Evolutionary conservation across 2,113 vertebrate species (phyloP).

Genomic region (Nycticryphes semicollaris): DNA sequence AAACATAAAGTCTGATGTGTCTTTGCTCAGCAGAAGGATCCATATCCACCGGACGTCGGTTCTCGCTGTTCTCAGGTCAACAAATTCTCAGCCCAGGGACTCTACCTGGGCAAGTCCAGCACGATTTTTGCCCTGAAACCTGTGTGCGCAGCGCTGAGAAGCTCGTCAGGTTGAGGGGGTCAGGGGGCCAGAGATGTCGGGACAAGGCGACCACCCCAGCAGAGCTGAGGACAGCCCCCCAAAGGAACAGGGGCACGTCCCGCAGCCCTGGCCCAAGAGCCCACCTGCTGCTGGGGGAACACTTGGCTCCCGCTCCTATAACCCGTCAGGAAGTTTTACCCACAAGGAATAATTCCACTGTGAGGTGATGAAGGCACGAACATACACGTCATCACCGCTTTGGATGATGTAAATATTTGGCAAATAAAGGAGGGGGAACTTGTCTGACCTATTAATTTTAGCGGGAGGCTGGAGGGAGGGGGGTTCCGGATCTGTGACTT

Average conservation of each 20-base stretch:
- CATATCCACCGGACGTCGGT: rapidly evolving
- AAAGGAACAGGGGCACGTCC: not conserved
- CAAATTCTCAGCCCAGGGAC: not conserved
- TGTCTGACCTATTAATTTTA: not conserved
- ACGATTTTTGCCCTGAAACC: not conserved
- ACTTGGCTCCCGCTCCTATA: not conserved
- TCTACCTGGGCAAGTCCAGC: not conserved
- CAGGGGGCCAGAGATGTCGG: not conserved
- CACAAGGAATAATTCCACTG: not conserved
- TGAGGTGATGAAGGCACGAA: not conserved
- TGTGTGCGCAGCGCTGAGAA: not conserved
- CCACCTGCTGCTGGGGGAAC: not conserved
- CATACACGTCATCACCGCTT: not conserved
- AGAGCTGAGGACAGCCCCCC: not conserved
- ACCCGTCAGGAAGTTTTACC: not conserved
- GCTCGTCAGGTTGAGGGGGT: not conserved
- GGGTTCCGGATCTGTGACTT: not conserved
- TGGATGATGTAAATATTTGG: not conserved
- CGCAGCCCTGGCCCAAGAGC: rapidly evolving
- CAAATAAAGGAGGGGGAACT: not conserved
- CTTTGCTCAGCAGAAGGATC: not conserved
- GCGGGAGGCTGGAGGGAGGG: not conserved
- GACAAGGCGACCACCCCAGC: rapidly evolving
- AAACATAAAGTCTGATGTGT: not conserved
- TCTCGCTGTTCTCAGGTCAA: not conserved